phyloP scores from a whole-genome alignment of 2,113 vertebrate species.

The Vidua chalybeata region DNA sequence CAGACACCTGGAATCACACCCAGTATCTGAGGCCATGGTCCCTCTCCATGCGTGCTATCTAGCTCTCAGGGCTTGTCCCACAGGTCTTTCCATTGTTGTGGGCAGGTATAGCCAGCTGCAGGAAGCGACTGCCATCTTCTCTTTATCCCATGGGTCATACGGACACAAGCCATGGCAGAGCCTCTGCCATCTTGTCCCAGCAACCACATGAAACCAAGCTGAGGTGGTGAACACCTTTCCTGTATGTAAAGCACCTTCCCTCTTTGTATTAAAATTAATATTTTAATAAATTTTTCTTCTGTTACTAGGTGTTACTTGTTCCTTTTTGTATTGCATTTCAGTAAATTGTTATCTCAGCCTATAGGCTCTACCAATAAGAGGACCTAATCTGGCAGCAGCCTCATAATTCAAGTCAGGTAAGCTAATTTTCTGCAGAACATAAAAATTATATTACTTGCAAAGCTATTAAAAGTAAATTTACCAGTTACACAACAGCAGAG shows the following conservation, averaged over 20 bases:
- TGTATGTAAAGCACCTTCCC: not conserved
- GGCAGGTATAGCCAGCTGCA: rapidly evolving
- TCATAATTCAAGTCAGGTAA: not conserved
- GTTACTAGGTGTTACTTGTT: not conserved
- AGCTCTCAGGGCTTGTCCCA: rapidly evolving
- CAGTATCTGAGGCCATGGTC: rapidly evolving
- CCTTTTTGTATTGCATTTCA: not conserved
- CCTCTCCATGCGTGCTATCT: rapidly evolving
- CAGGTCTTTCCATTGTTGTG: rapidly evolving
- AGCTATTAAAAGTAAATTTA: not conserved
- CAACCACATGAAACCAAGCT: not conserved
- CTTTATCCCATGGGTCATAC: not conserved
- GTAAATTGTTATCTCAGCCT: not conserved
- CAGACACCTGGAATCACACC: rapidly evolving
- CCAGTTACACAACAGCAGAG: not conserved
- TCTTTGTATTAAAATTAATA: not conserved
- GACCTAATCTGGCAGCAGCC: not conserved
- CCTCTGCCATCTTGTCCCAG: not conserved
- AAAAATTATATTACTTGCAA: not conserved
- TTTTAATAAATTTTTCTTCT: not conserved
- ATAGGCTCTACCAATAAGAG: not conserved
- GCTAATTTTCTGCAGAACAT: not conserved
- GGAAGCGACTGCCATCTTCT: rapidly evolving
- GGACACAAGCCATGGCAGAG: rapidly evolving
- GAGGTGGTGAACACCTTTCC: not conserved